Evolutionary conservation across 2,888 invertebrate species (phyloP).

Genomic region (Hyalella azteca): DNA sequence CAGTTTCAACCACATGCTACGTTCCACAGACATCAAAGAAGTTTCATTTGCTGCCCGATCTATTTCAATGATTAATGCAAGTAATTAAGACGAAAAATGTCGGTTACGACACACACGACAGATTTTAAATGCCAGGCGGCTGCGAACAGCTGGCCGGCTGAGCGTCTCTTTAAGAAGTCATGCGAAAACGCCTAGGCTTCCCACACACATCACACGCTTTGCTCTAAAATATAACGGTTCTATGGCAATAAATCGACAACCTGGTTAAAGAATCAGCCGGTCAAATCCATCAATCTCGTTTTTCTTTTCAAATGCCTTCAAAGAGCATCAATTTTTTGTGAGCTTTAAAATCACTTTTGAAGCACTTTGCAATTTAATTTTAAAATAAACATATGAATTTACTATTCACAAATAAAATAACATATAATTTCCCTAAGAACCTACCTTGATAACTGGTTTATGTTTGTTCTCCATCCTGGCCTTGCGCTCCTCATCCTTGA

Average conservation of each 20-base stretch:
- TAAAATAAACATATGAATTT: neutral
- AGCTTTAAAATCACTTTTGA: neutral
- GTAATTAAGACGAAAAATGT: slow-evolving; percentile 1
- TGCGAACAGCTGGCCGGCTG: neutral
- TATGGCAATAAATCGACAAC: neutral
- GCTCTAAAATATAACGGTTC: neutral
- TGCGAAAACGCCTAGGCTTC: too few relatives aligned
- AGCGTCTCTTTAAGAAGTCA: too few relatives aligned
- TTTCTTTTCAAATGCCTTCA: neutral
- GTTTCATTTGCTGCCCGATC: neutral
- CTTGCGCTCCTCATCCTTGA: slow-evolving; percentile 56
- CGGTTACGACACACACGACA: neutral
- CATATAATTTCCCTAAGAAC: neutral
- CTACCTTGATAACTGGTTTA: neutral
- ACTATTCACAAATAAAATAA: neutral
- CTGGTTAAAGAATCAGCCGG: neutral
- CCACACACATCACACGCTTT: neutral
- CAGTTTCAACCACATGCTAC: neutral
- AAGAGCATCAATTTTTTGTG: neutral
- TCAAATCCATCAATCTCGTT: neutral
- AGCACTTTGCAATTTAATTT: neutral
- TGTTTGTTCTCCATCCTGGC: slow-evolving; percentile 39
- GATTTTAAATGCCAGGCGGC: neutral
- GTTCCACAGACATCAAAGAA: neutral
- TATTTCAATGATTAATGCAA: neutral